Percentiles rank a stretch among this genome's conserved stretches.
Conservation (phyloP, 2,888 invertebrate species). For the Hyles lineata region DNA sequence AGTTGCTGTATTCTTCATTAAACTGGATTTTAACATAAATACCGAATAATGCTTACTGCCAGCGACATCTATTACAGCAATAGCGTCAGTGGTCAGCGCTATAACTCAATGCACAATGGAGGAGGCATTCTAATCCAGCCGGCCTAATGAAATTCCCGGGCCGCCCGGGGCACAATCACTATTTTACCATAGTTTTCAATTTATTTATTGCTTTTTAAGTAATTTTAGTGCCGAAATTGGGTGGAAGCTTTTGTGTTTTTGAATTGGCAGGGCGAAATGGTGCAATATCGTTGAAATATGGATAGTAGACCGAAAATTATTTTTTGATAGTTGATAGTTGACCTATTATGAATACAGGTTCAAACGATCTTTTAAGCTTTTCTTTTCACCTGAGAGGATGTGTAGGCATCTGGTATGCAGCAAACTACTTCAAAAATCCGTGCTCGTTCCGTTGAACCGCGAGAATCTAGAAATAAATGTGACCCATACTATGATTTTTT, state of each 20-base stretch:
- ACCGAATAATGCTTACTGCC: not conserved
- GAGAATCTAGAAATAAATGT: no score
- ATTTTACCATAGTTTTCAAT: constrained; percentile 25
- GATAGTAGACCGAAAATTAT: no score
- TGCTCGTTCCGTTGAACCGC: no score
- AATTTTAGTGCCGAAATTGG: not conserved
- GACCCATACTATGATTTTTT: no score
- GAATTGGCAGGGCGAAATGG: not conserved
- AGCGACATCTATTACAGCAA: constrained; percentile 48
- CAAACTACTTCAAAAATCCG: no score
- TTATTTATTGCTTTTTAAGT: constrained; percentile 13
- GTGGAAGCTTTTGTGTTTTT: not conserved
- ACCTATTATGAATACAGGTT: no score
- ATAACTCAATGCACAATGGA: constrained; percentile 80
- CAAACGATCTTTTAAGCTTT: no score
- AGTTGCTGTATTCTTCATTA: no score
- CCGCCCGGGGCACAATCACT: constrained; percentile 45
- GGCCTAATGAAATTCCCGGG: constrained; percentile 78
- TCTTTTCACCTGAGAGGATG: no score
- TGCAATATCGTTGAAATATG: not conserved
- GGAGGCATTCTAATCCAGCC: constrained; percentile 68
- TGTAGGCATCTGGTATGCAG: no score
- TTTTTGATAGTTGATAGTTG: no score
- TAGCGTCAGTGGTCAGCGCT: constrained; percentile 54
- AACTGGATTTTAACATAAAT: not conserved